phyloP scores from a whole-genome alignment of 2,888 invertebrate species.

The Lasioglossum vierecki region DNA sequence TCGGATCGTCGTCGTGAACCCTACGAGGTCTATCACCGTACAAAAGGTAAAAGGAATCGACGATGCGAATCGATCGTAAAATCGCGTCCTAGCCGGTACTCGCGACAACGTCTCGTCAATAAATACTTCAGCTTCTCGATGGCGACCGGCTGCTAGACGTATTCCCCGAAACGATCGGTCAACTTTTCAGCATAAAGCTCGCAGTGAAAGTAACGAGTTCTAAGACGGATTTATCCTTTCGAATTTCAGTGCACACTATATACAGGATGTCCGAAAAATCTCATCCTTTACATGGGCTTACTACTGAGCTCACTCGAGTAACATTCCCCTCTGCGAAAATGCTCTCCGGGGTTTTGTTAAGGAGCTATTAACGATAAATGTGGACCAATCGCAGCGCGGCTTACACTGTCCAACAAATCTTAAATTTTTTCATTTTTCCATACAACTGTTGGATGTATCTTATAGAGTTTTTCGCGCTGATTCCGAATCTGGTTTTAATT shows the following conservation, averaged over 20 bases:
- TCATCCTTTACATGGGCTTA: too few species aligned
- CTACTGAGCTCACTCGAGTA: too few species aligned
- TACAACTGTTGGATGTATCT: too few species aligned
- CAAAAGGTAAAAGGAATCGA: slow-evolving; percentile 62
- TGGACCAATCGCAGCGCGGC: too few species aligned
- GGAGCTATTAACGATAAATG: too few species aligned
- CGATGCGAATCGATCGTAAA: slow-evolving; percentile 69
- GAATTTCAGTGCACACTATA: neutral
- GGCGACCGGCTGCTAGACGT: slow-evolving; percentile 8
- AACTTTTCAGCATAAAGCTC: slow-evolving; percentile 48
- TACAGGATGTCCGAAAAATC: neutral
- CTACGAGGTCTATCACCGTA: slow-evolving; percentile 51
- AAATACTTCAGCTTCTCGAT: slow-evolving; percentile 55
- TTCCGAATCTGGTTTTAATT: too few species aligned
- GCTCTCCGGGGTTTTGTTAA: too few species aligned
- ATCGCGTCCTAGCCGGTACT: slow-evolving; percentile 51
- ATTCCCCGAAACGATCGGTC: slow-evolving; percentile 50
- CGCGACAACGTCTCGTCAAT: slow-evolving; percentile 56
- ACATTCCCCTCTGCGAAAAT: too few species aligned
- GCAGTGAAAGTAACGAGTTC: slow-evolving; percentile 53
- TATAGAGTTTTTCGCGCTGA: too few species aligned
- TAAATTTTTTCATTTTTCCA: too few species aligned
- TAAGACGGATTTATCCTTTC: slow-evolving; percentile 19
- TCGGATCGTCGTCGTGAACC: slow-evolving; percentile 58
- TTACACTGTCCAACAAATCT: too few species aligned